Evolutionary conservation across 2,888 invertebrate species (phyloP).

Genomic region (Watsonalla cultraria): DNA sequence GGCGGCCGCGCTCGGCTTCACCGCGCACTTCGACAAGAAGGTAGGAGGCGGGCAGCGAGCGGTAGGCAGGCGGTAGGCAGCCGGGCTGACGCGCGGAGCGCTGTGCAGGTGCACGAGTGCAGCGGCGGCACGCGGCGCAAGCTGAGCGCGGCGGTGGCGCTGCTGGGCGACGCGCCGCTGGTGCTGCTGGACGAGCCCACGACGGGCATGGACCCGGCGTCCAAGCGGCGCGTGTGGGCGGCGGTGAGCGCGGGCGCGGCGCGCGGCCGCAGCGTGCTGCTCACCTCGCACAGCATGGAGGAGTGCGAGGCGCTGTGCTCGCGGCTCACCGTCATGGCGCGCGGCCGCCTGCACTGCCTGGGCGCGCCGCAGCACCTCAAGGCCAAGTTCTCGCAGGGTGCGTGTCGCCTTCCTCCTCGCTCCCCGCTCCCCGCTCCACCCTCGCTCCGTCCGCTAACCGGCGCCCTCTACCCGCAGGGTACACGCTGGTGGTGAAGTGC

Average conservation of each 20-base stretch:
- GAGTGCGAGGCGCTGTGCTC: slow-evolving; percentile 91
- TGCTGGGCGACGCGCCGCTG: slow-evolving; percentile 83
- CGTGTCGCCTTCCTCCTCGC: slow-evolving; percentile 37
- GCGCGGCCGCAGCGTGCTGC: slow-evolving; percentile 85
- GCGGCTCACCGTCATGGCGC: slow-evolving; percentile 88
- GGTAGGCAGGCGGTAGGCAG: not conserved
- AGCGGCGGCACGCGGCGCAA: slow-evolving; percentile 88
- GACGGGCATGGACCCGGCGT: slow-evolving; percentile 88
- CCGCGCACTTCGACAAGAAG: slow-evolving; percentile 78
- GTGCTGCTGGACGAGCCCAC: slow-evolving; percentile 84
- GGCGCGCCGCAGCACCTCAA: slow-evolving; percentile 84
- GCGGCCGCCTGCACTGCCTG: slow-evolving; percentile 83
- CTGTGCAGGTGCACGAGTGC: slow-evolving; percentile 70
- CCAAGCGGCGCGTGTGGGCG: slow-evolving; percentile 89
- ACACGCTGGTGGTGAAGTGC: slow-evolving; percentile 75
- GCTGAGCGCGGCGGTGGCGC: slow-evolving; percentile 84
- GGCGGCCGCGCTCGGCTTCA: slow-evolving; percentile 78
- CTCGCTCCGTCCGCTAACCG: not conserved
- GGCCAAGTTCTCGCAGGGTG: slow-evolving; percentile 77
- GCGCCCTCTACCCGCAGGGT: slow-evolving; percentile 51
- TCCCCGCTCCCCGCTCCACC: not conserved
- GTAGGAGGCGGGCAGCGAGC: not conserved
- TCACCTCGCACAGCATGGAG: slow-evolving; percentile 84
- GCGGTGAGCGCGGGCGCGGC: slow-evolving; percentile 77
- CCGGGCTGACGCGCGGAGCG: not conserved